Conservation (phyloP, 2,113 vertebrate genomes). For the Acanthisitta chloris region DNA sequence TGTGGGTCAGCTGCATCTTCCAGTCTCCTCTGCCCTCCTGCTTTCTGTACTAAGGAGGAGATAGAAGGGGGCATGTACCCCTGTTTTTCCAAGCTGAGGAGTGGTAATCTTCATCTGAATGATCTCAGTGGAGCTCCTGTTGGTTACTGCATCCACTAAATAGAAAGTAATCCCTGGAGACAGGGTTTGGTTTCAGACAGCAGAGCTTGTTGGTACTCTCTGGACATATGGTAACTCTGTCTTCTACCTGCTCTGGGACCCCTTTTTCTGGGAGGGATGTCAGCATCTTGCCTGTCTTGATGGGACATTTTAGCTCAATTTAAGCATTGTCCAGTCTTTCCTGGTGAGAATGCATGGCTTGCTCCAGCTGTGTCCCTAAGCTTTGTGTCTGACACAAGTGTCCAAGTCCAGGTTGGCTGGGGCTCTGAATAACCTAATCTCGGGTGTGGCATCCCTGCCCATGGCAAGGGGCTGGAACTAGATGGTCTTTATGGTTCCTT, state of each 20-base stretch:
- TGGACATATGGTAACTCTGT: fast-evolving
- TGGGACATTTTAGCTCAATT: fast-evolving
- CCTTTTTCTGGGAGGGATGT: neutral
- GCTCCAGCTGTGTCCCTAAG: neutral
- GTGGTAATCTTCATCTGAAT: neutral
- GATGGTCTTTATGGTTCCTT: neutral
- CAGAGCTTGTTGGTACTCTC: neutral
- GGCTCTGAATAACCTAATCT: neutral
- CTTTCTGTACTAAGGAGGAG: neutral
- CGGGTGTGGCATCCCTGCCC: too few species aligned
- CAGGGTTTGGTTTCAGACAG: neutral
- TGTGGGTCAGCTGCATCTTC: neutral
- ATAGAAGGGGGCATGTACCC: neutral
- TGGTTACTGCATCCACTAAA: neutral
- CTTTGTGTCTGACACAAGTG: fast-evolving
- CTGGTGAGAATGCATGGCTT: neutral
- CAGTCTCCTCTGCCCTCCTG: neutral
- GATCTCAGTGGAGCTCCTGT: neutral
- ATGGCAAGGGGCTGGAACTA: neutral
- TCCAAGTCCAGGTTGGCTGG: neutral
- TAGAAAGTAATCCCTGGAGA: neutral
- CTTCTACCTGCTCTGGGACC: neutral
- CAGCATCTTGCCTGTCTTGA: neutral
- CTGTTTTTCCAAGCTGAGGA: neutral
- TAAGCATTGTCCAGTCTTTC: neutral